Evolutionary conservation across 2,888 invertebrate species (phyloP), one percentile per base, ranked within the genome.

Genomic region (Sphaerophoria rueppellii): DNA sequence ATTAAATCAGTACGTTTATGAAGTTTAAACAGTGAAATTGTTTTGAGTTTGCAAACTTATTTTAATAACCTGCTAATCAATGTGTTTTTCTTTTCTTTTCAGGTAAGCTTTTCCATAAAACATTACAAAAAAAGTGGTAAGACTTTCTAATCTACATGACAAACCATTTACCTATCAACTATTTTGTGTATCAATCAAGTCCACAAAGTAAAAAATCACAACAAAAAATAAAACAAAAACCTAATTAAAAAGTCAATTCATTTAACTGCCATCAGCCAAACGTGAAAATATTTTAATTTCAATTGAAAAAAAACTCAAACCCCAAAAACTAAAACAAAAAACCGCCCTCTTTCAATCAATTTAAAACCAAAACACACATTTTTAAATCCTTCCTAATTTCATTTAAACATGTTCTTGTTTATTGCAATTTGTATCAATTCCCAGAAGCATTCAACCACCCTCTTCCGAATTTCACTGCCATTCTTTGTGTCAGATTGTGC

Each of bases 321-420:
- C 24, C 2, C 14, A 5, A 40, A 70, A 57, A 24, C 52, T 34
- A 48, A 46, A 61, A 50, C 34, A 6, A 60, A 7, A 9, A 54
- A 46, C 50, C 50, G 35, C 37, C 16, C 65, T 65, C 4, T 24
- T 9, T 24, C 24, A 24, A 4, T 9, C 16, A 40, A 70, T 24
- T 57, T 43, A 37, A 55, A 16, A 4, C 46, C n/a, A 34, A 40
- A 48, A 69, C 60, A 63, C 57, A 75, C 70, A 69, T 60, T 77
- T 72, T 72, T 78, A 82, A 82, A 73, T 82, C 57, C 48, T 73
- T 57, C 78, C 69, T 70, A 70, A 82, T 78, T 63, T 12, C 43
- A 54, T 79, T 46, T 40, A 37, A 4, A 40, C 57, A 14, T 37
- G 11, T 24, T 24, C 24, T 24, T 43, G 11, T 43, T 43, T 9